phyloP scores from a whole-genome alignment of 2,113 vertebrate species.

The Cisticola juncidis region DNA sequence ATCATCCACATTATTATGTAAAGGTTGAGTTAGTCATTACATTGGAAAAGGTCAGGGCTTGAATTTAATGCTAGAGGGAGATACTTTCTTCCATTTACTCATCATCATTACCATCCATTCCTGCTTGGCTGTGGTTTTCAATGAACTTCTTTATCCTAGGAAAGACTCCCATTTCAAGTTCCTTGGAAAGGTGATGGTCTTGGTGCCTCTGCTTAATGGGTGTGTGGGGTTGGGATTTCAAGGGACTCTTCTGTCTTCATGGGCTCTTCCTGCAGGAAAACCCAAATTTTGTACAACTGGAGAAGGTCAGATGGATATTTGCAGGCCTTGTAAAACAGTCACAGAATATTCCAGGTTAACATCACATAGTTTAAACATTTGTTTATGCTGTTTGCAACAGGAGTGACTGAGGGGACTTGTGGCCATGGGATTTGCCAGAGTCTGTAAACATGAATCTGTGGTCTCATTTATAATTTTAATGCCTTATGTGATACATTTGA shows the following conservation, averaged over 20 bases:
- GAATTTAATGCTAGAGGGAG: conserved; percentile 63
- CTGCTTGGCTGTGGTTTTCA: neutral
- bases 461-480: neutral
- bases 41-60: conserved; percentile 67
- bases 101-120: conserved; percentile 10
- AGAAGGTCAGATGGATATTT: neutral
- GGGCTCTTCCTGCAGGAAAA: neutral
- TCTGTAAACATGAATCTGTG: neutral
- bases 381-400: neutral
- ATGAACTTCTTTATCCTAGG: neutral
- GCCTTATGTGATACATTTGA: neutral
- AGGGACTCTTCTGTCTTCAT: neutral
- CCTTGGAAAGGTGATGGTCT: neutral
- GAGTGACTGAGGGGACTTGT: neutral
- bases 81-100: conserved; percentile 44
- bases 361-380: neutral
- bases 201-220: neutral
- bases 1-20: conserved; percentile 71
- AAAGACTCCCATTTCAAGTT: neutral
- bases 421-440: neutral
- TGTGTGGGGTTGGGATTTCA: neutral
- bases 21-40: conserved; percentile 69
- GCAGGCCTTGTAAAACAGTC: neutral
- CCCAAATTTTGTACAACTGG: neutral
- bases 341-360: neutral